Evolutionary conservation across 2,797 vertebrate species (phyloP), one percentile per base, ranked within the genome.

Genomic region (Glyptemys insculpta): DNA sequence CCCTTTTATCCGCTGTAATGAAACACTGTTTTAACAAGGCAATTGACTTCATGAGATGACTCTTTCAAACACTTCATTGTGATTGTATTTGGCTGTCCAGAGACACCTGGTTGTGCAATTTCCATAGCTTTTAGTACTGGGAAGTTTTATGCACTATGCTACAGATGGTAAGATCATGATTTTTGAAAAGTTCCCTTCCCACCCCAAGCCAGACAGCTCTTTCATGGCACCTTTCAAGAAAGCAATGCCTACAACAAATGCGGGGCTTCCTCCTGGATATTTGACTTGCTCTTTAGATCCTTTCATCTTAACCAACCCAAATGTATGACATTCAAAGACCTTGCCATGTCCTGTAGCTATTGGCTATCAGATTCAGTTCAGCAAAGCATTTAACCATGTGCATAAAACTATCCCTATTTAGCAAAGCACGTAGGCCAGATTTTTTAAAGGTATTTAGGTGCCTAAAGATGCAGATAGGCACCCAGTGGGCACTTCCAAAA

Each of bases 61-160:
- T 85, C 79, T 83, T 91, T 89, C 88, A 57, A 85, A 41, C 49
- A 18, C 31, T 92, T 84, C 27, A n/a, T 95, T 92, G n/a, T 5
- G 59, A 81, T 82, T 50, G 76, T 54, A 81, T 91, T 82, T 84
- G 87, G 44, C 83, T 84, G 54, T 81, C 91, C 18, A 6, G 52
- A 37, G 81, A 53, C 72, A 72, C 80, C 59, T 80, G 72, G 72
- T 85, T 68, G 79, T 87, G 34, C 54, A 31, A 79, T 79, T 89
- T 82, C 76, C 27, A 29, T 79, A n/a, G 53, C 68, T 91, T 88
- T 88, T 41, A 44, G 53, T 0, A 9, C 3, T 34, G 68, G 62
- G 52, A 88, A 52, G 82, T 84, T 12, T 29, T 62, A 72, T 72
- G 59, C 82, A 78, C 34, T 85, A 87, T 68, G 8, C 82, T 89